These are phyloP conservation scores for Hemibagrus wyckioides DNA, from an alignment of 2,113 vertebrate species.

Conservation along the genomic window DNA sequence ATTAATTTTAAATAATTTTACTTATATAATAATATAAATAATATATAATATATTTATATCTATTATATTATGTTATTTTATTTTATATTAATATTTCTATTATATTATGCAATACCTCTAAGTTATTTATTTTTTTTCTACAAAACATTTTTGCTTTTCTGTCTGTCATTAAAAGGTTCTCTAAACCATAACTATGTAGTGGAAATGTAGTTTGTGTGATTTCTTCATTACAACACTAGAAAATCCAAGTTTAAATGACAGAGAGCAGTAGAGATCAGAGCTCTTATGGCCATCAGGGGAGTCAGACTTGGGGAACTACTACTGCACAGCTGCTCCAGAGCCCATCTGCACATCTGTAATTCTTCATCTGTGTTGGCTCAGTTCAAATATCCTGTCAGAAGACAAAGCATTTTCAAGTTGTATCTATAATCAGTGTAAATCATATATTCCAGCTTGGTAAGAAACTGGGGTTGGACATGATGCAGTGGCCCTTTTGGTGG, in stretches of 20 bases:
- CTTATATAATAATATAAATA: no score
- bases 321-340: not conserved
- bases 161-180: not conserved
- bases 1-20: no score
- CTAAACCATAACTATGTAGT: not conserved
- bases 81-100: no score
- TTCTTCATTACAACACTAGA: slow-evolving; percentile 8
- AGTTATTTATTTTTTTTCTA: not conserved
- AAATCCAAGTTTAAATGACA: slow-evolving; percentile 20
- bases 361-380: not conserved
- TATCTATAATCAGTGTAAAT: not conserved
- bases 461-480: no score
- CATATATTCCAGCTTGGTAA: no score
- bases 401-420: not conserved
- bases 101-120: no score
- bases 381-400: not conserved
- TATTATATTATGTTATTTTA: no score
- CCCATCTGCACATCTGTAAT: slow-evolving; percentile 14
- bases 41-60: not conserved
- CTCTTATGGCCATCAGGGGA: not conserved
- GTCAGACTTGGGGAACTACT: slow-evolving; percentile 9
- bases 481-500: not conserved
- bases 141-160: not conserved
- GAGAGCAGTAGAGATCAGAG: slow-evolving; percentile 1
- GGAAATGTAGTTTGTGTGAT: not conserved